phyloP scores from a whole-genome alignment of 2,113 vertebrate genomes.

The Phoenicopterus ruber region DNA sequence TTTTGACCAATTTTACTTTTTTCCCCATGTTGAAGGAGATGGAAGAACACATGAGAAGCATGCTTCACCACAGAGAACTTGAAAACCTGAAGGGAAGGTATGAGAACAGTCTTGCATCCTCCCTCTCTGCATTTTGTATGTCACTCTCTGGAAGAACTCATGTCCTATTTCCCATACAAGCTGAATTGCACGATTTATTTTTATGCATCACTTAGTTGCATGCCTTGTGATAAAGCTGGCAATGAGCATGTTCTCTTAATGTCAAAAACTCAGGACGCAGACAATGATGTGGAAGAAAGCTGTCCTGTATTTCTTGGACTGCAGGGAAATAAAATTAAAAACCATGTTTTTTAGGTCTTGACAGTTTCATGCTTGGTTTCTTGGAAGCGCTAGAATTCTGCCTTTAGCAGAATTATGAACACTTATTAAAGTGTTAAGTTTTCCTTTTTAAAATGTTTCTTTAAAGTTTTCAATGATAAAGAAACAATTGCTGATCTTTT shows the following conservation, averaged over 20 bases:
- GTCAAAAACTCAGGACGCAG: background rate
- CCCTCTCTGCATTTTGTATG: background rate
- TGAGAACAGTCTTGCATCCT: constrained; percentile 29
- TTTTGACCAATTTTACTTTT: constrained; percentile 42
- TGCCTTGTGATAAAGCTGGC: background rate
- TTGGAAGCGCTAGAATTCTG: background rate
- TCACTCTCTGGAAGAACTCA: background rate
- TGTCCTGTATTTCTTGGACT: background rate
- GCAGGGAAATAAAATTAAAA: background rate
- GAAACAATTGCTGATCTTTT: background rate
- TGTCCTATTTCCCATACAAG: background rate
- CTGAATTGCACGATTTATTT: background rate
- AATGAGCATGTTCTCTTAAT: background rate
- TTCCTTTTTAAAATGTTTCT: background rate
- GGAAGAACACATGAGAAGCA: constrained; percentile 95
- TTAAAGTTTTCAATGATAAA: background rate
- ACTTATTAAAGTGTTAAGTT: background rate
- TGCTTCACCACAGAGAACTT: constrained; percentile 97
- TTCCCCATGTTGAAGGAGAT: constrained; percentile 83
- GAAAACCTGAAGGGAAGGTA: constrained; percentile 97
- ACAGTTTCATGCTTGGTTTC: background rate
- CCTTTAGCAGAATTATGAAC: background rate
- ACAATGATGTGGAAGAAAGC: background rate
- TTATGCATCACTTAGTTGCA: background rate
- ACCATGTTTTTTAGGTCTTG: background rate